Base-by-base conservation (phyloP, 2,888 invertebrate genomes). In the Automeris io region DNA sequence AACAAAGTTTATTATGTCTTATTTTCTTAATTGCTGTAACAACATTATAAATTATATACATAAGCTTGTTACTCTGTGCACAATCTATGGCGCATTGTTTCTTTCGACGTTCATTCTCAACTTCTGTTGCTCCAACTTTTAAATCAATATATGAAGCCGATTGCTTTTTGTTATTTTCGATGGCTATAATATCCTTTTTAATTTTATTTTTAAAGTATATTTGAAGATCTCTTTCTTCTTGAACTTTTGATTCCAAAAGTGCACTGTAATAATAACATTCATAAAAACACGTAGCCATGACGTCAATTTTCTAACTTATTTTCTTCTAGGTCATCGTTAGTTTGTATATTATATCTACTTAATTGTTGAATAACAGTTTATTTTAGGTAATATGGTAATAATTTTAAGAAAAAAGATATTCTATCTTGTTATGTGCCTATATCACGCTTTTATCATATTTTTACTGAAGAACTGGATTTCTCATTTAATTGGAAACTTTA, bases 181-280 rank as follows among this genome's bases (percentile, higher is more conserved):
- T 43, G 44, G 62, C 59, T 24, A 37, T 16, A n/a, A 25, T 36
- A 26, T 47, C 41, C 47, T 51, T 22, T 39, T 58, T 50, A 22
- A 69, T 23, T 51, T 68, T 37, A 25, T 62, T 64, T 16, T 54
- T 41, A 37, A 75, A 72, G 40, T 63, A 31, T 7, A 77, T 54
- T 61, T 78, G 77, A 0, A 45, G 45, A 3, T 75, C 61, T 47
- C 71, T 57, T 49, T 70, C 72, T 58, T 76, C 75, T 18, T 66
- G 39, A 12, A 50, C 43, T 51, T 68, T 76, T 2, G 77, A 76
- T 56, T 68, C 65, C 2, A 48, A 37, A 7, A 76, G 47, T 5
- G 76, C 74, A 43, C 79, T 78, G 42, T 9, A 40, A 41, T 23
- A 23, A 23, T n/a, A n/a, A n/a, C n/a, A n/a, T n/a, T n/a, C n/a